phyloP scores from a whole-genome alignment of 1,140 invertebrate species.

The Meloidogyne hapla region DNA sequence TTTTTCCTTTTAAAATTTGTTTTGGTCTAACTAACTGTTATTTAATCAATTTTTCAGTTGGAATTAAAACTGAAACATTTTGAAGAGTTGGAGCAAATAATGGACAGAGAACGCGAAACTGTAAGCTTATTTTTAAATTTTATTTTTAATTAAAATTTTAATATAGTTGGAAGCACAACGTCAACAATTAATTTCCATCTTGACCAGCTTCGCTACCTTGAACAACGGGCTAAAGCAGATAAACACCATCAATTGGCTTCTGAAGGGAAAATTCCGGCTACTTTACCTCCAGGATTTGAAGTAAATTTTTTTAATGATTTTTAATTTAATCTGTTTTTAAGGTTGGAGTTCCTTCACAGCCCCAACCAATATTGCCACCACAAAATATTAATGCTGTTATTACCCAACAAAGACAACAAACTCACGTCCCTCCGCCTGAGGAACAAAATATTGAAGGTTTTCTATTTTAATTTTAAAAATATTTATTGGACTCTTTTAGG shows the following conservation, averaged over 20 bases:
- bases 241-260: slow-evolving; percentile 69
- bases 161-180: slow-evolving; percentile 85
- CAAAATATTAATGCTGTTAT: slow-evolving; percentile 3
- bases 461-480: not conserved
- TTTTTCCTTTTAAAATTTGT: too few relatives aligned
- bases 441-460: not conserved
- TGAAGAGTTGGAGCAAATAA: slow-evolving; percentile 96
- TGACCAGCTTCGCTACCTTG: slow-evolving; percentile 92
- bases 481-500: not conserved
- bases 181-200: slow-evolving; percentile 95
- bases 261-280: slow-evolving; percentile 51
- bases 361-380: slow-evolving; percentile 27
- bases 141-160: slow-evolving; percentile 12
- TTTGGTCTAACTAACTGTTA: too few relatives aligned
- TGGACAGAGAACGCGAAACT: slow-evolving; percentile 92
- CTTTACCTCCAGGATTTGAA: slow-evolving; percentile 61
- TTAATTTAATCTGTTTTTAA: not conserved
- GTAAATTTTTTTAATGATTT: not conserved
- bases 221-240: slow-evolving; percentile 80
- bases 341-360: slow-evolving; percentile 53
- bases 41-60: too few relatives aligned
- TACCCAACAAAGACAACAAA: slow-evolving; percentile 10
- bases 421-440: not conserved
- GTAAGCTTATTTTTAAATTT: slow-evolving; percentile 65
- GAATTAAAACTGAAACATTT: slow-evolving; percentile 98